Conservation (phyloP, 1,140 invertebrate genomes). For the Lineus longissimus region DNA sequence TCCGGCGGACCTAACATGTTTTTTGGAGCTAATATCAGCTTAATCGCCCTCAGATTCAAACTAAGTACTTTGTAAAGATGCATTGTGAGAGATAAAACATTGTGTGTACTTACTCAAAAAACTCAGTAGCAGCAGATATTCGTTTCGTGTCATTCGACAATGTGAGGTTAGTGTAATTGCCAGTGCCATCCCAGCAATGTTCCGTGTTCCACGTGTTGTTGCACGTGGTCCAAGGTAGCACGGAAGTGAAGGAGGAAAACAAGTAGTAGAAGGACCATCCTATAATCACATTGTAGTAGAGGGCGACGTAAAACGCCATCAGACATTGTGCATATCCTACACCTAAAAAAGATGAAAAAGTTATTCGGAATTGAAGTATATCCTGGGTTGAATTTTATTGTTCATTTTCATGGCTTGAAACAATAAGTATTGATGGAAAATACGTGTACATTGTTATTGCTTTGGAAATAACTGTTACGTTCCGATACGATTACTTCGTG, state of each 20-base stretch:
- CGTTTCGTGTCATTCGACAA: slow-evolving; percentile 16
- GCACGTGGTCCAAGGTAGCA: slow-evolving; percentile 92
- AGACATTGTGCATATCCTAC: slow-evolving; percentile 57
- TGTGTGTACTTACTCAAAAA: slow-evolving; percentile 37
- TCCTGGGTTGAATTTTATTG: too few relatives aligned
- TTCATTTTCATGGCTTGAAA: too few relatives aligned
- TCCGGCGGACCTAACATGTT: too few relatives aligned
- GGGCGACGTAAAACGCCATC: slow-evolving; percentile 97
- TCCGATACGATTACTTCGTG: too few relatives aligned
- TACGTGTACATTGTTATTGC: too few relatives aligned
- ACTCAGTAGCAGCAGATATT: slow-evolving; percentile 31
- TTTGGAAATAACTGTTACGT: too few relatives aligned
- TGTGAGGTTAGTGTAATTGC: slow-evolving; percentile 82
- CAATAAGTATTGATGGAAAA: too few relatives aligned
- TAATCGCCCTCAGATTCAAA: too few relatives aligned
- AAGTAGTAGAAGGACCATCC: slow-evolving; percentile 97
- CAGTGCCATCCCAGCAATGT: slow-evolving; percentile 52
- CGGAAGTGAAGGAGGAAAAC: slow-evolving; percentile 85
- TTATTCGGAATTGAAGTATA: too few relatives aligned
- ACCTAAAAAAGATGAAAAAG: slow-evolving; percentile 28
- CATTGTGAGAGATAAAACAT: too few relatives aligned
- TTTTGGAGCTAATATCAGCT: too few relatives aligned
- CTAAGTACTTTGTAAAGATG: too few relatives aligned
- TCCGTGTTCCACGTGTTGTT: slow-evolving; percentile 66
- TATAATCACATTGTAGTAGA: slow-evolving; percentile 95